Base-by-base conservation (phyloP, 92 coral and sea anemone genomes). In the Meandrina meandrites region DNA sequence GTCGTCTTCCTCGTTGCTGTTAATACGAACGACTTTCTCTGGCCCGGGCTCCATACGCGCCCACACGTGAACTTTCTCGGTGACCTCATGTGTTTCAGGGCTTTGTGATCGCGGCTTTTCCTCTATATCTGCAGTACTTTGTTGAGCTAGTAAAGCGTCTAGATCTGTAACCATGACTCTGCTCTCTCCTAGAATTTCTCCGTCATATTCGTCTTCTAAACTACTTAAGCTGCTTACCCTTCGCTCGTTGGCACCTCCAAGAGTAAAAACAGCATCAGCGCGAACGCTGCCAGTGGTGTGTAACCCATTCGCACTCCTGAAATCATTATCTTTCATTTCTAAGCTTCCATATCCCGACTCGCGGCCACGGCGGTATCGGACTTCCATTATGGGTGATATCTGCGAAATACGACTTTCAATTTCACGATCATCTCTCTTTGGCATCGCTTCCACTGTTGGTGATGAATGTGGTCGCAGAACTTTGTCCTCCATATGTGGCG, bases 131-230 rank as follows among this genome's bases (percentile, higher is more conserved):
- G 18, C 74, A 60, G 28, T 28, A 42, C 27, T 69, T 21, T 85
- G 74, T 3, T 76, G 88, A 64, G 88, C 81, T 62, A 85, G 64
- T 79, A 85, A 85, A 6, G 82, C 88, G 51, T 85, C 88, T 47
- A 92, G 79, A 75, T 92, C 92, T 40, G 94, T 92, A 15, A 92
- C 94, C 88, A 76, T 82, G 5, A 91, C 78, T 22, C 67, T 69
- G 31, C 91, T 86, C 62, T 80, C 84, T 56, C 88, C 89, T 37
- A 79, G 92, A 45, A 77, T 45, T 80, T 86, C 75, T 57, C 54
- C 81, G 19, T 69, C 77, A 5, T 24, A 40, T 53, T 50, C 89
- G 6, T 79, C 89, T 11, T 67, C 84, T 1, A 78, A 15, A 66
- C 84, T 79, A 31, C 84, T 79, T 15, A 69, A 34, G 70, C 89